Evolutionary conservation across 2,113 vertebrate genomes (phyloP).

Genomic region (pig (Sus scrofa)): DNA sequence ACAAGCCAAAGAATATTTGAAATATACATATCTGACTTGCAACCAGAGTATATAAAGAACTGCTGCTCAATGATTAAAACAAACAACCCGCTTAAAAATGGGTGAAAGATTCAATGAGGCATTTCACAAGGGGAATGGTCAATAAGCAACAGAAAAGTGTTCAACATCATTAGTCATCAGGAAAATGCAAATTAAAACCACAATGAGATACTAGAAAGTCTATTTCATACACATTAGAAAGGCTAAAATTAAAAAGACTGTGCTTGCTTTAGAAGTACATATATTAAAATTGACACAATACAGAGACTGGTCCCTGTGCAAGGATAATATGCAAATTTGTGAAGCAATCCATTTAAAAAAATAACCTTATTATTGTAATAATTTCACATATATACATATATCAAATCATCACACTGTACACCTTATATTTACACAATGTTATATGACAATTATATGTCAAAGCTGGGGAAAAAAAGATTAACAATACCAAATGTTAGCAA

Average conservation of each 20-base stretch:
- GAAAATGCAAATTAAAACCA: conserved; percentile 7
- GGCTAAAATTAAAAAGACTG: background rate
- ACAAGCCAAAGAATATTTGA: background rate
- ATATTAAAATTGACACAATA: background rate
- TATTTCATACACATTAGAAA: background rate
- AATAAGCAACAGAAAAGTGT: background rate
- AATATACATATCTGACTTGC: background rate
- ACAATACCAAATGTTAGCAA: no score
- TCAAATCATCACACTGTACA: no score
- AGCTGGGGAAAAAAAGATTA: no score
- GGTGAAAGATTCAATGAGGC: conserved; percentile 1
- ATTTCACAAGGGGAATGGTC: background rate
- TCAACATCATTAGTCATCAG: background rate
- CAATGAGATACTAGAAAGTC: background rate
- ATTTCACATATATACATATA: no score
- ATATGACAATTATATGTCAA: no score
- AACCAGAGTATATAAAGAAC: conserved; percentile 30
- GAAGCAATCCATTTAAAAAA: background rate
- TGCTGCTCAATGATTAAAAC: background rate
- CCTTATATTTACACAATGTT: no score
- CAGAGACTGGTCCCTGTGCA: background rate
- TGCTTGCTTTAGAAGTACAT: background rate
- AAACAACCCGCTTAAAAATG: background rate
- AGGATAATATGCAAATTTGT: background rate
- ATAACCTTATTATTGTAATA: background rate